Evolutionary conservation across 2,113 vertebrate species (phyloP), one percentile per base, ranked within the genome.

Genomic region (Hirundichthys speculiger): DNA sequence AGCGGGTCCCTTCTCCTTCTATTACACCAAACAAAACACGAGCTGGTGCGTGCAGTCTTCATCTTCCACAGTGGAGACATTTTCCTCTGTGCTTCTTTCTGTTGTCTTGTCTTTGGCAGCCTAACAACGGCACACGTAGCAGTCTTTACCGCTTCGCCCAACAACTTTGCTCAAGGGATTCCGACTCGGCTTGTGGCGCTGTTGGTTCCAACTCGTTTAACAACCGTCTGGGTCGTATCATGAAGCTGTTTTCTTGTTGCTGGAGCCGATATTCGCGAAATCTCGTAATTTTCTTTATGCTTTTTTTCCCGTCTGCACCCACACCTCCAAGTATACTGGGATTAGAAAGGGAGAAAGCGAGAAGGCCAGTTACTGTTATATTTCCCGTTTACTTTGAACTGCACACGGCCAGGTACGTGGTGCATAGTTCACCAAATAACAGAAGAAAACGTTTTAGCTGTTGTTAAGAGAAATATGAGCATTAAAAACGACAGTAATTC

Each of bases 141-240:
- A 6, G 25, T 27, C 25, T 6, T 27, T 6, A 27, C 25, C 25
- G 25, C 6, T 41, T 21, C 12, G 63, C 41, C 47, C 46, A 38
- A 14, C 62, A 84, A 75, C 60, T 77, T 81, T 16, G 34, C 60
- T 57, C 43, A n/a, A 14, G 15, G 50, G 15, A 16, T 14, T 22
- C 20, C 15, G 42, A 30, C 15, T 46, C 9, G 5, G 11, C 45
- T 10, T 27, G 55, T 18, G 45, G 18, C 5, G 15, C 20, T 4
- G 9, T 25, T 57, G 40, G 57, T 61, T 71, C 2, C 13, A 38
- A 58, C 57, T 48, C 27, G 70, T 64, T 55, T 11, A 21, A 40
- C 67, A 60, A 41, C 49, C 72, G 24, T n/a, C n/a, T n/a, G n/a
- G n/a, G n/a, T n/a, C 4, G 25, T 27, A 27, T 27, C 6, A 27